These are phyloP conservation scores for Nibea coibor DNA, from an alignment of 2,113 vertebrate species.

Conservation along the genomic window DNA sequence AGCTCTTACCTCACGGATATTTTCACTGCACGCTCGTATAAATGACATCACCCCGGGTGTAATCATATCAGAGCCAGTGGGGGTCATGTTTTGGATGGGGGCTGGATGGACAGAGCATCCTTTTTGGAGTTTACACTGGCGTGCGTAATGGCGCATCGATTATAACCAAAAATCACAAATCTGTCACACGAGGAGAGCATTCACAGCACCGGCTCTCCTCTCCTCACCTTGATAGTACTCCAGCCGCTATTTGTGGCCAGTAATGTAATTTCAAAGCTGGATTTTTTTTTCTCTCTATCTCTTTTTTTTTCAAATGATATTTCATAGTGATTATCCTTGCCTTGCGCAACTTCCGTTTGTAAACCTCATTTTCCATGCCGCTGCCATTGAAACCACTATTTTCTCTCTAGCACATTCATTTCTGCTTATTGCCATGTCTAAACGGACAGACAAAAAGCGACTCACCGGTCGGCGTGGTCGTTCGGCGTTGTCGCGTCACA, in stretches of 20 bases:
- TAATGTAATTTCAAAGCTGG: not conserved
- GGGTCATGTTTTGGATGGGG: not conserved
- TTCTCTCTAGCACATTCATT: not conserved
- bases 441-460: fast-evolving
- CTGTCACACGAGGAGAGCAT: not conserved
- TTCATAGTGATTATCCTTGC: not conserved
- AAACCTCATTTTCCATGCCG: not conserved
- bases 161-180: not conserved
- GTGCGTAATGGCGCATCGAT: not conserved
- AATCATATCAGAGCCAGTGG: not conserved
- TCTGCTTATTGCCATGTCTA: too few relatives aligned
- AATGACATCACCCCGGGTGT: not conserved
- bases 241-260: not conserved
- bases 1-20: not conserved
- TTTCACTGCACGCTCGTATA: not conserved
- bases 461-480: conserved; percentile 53
- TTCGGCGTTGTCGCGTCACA: conserved; percentile 29
- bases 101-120: not conserved
- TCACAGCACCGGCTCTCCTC: too few relatives aligned
- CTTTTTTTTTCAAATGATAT: not conserved
- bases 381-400: not conserved
- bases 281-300: not conserved
- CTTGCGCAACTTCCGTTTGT: not conserved
- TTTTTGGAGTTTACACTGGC: not conserved
- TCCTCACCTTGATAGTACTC: not conserved